Base-by-base conservation (phyloP, 1,140 invertebrate genomes). In the Leptoteleia sp. region DNA sequence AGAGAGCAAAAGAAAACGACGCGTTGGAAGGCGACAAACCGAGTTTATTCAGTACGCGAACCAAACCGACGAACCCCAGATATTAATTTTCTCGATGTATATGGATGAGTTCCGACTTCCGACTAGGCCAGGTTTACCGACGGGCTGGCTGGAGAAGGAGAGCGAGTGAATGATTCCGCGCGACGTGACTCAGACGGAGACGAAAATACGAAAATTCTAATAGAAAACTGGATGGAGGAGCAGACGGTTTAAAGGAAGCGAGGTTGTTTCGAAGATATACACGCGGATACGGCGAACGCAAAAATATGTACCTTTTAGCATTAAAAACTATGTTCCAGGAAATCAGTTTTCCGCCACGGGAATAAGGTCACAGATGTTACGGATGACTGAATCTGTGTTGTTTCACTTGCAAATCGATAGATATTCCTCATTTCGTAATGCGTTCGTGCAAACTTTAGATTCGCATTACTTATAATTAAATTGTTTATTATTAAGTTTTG, bases 71-170 rank as follows among this genome's bases (percentile, higher is more conserved):
- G 78, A 82, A 87, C 76, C 80, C 57, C 80, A 81, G 85, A 87
- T 88, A 89, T 88, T 89, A 88, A 89, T 89, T 89, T 89, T 88
- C 83, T 65, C 84, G 82, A 87, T 89, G 85, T 89, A 87, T 89
- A 88, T 89, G 87, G 84, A 89, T 88, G 87, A 89, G 85, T 84
- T 81, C 79, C 79, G 81, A 86, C 81, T 85, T 73, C 64, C 61
- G 62, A 70, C 57, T 68, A 71, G 45, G 48, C 62, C 43, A 52
- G 43, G 27, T 47, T 62, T 45, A 22, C 55, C 70, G 35, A 65
- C 57, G 45, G 31, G n/a, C 45, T 25, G 37, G 19, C 27, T 43
- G 43, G 29, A 68, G 27, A 38, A 40, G 61, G 19, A 71, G 29
- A 33, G 11, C 12, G 7, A 2, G 42, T 11, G 52, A 59, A 59